Conservation (phyloP, 1,140 invertebrate species). For the Camponotus floridanus region DNA sequence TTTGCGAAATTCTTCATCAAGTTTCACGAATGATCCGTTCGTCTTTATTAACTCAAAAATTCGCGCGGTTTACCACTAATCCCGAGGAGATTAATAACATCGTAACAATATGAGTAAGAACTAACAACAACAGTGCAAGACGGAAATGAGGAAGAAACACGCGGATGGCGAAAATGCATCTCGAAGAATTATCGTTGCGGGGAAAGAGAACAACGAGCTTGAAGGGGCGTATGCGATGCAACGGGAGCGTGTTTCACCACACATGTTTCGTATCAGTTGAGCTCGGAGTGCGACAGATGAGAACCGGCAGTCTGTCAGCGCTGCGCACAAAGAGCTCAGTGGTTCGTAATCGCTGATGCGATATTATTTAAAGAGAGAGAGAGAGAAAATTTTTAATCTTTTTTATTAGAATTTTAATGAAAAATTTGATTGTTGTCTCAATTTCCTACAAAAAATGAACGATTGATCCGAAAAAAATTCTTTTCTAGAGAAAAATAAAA, state of each 20-base stretch:
- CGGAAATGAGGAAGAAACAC: neutral
- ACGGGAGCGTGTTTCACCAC: slow-evolving; percentile 47
- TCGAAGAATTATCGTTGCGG: slow-evolving; percentile 42
- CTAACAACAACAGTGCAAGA: neutral
- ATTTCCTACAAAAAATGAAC: neutral
- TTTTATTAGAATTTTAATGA: slow-evolving; percentile 14
- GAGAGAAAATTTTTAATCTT: neutral
- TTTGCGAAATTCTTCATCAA: neutral
- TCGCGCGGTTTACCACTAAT: neutral
- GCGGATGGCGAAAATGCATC: neutral
- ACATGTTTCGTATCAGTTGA: slow-evolving; percentile 60
- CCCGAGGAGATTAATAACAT: slow-evolving; percentile 13
- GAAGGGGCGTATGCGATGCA: slow-evolving; percentile 47
- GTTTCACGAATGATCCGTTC: neutral
- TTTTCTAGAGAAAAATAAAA: too few species aligned
- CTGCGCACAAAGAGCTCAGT: slow-evolving; percentile 40
- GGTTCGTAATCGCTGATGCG: slow-evolving; percentile 25
- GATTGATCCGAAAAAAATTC: neutral
- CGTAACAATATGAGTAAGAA: neutral
- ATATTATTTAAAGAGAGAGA: neutral
- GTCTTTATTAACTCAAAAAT: slow-evolving; percentile 14
- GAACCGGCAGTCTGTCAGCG: slow-evolving; percentile 45
- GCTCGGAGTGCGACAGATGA: slow-evolving; percentile 42
- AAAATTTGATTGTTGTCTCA: neutral
- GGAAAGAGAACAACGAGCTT: slow-evolving; percentile 5